phyloP scores from a whole-genome alignment of 2,113 vertebrate species.

The Oryzias melastigma region DNA sequence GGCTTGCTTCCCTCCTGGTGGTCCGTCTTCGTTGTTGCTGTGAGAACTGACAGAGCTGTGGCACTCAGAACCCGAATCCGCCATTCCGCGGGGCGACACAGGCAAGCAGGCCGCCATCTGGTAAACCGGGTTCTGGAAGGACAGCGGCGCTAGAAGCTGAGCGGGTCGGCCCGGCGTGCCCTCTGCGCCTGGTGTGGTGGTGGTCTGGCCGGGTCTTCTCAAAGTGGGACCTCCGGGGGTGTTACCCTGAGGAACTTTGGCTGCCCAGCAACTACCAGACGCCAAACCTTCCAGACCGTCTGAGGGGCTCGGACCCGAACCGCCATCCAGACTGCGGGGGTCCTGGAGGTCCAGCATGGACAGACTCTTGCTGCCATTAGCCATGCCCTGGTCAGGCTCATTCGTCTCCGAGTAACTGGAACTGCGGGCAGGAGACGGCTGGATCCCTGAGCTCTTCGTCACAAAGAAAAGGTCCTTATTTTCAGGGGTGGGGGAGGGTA shows the following conservation, averaged over 20 bases:
- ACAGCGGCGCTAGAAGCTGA: constrained; percentile 91
- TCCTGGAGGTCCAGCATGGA: constrained; percentile 99
- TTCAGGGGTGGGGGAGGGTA: constrained; percentile 98
- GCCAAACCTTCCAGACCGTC: constrained; percentile 51
- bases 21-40: constrained; percentile 93
- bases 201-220: constrained; percentile 85
- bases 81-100: constrained; percentile 87
- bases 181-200: constrained; percentile 81
- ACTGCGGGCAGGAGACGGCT: constrained; percentile 95
- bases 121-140: constrained; percentile 98
- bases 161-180: constrained; percentile 82
- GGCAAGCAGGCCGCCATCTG: constrained; percentile 97
- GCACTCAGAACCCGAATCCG: constrained; percentile 94
- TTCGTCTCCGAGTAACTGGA: constrained; percentile 98
- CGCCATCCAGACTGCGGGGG: constrained; percentile 84
- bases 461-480: constrained; percentile 99
- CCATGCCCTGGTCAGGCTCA: constrained; percentile 91
- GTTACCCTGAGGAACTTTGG: constrained; percentile 80
- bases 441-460: constrained; percentile 92
- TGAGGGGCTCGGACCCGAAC: constrained; percentile 64
- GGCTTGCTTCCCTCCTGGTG: constrained; percentile 72
- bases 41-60: constrained; percentile 98
- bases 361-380: constrained; percentile 95
- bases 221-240: constrained; percentile 82
- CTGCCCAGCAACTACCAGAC: constrained; percentile 79